A percentile compares a stretch with the other conserved stretches of the same genome.
These are phyloP conservation scores for Nasua narica DNA, from an alignment of 2,797 vertebrate genomes.

Conservation along the genomic window DNA sequence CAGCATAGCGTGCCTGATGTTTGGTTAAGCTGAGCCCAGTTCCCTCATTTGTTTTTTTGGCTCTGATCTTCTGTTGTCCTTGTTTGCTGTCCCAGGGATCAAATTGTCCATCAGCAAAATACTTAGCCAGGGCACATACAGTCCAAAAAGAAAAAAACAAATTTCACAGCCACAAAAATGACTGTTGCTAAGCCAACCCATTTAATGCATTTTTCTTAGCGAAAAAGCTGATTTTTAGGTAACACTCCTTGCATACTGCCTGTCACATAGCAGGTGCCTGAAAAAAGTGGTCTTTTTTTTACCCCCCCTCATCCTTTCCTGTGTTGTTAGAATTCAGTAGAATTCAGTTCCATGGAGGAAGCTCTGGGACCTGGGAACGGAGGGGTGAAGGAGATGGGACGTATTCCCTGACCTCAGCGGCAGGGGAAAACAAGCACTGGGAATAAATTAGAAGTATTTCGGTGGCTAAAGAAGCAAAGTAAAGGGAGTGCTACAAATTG, in stretches of 20 bases:
- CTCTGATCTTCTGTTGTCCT: not conserved
- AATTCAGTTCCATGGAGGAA: not conserved
- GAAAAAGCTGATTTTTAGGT: not conserved
- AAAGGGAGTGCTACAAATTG: not conserved
- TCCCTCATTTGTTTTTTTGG: not conserved
- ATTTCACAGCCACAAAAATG: constrained; percentile 16
- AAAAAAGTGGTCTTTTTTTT: not conserved
- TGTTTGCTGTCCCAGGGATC: not conserved
- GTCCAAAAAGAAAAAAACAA: not conserved
- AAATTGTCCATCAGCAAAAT: not conserved
- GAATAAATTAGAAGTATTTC: not conserved
- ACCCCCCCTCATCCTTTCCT: not conserved
- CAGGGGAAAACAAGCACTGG: not conserved
- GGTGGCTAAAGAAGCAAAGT: not conserved
- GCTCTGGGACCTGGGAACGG: not conserved
- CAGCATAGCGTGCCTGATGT: not conserved
- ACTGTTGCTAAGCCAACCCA: not conserved
- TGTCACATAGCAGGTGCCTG: not conserved
- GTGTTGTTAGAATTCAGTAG: not conserved
- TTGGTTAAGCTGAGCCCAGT: not conserved
- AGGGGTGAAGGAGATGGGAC: not conserved
- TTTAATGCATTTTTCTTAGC: constrained; percentile 22
- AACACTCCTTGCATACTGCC: not conserved
- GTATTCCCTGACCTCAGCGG: not conserved
- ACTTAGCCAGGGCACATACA: not conserved